Conservation (phyloP, 2,888 invertebrate species). For the Monopis laevigella region DNA sequence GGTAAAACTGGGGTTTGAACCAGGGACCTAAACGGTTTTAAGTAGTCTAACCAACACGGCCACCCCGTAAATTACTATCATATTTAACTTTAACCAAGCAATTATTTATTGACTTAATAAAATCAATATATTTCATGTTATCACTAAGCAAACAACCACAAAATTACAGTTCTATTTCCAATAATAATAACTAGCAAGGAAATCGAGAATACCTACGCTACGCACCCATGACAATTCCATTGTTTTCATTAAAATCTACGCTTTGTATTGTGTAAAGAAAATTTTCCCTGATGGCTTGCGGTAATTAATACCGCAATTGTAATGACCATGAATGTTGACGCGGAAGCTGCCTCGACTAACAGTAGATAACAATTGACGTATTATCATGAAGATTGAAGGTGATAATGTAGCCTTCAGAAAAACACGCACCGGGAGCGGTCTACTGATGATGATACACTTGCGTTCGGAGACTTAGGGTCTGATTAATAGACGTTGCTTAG, state of each 20-base stretch:
- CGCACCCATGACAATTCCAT: background rate
- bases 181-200: background rate
- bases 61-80: too few species aligned
- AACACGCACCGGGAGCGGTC: slow-evolving; percentile 19
- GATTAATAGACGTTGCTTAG: too few species aligned
- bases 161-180: too few species aligned
- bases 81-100: too few species aligned
- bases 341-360: slow-evolving; percentile 49
- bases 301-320: background rate
- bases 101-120: too few species aligned
- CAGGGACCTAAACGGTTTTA: too few species aligned
- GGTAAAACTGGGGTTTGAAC: too few species aligned
- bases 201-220: background rate
- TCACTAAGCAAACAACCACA: too few species aligned
- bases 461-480: too few species aligned
- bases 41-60: too few species aligned
- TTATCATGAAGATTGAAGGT: slow-evolving; percentile 30
- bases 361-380: slow-evolving; percentile 55
- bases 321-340: slow-evolving; percentile 30
- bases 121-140: too few species aligned
- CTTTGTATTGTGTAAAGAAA: background rate
- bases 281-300: background rate
- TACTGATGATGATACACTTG: too few species aligned
- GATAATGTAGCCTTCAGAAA: slow-evolving; percentile 43
- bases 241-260: background rate